These are phyloP conservation scores for Tinamus major DNA, from an alignment of 2,797 vertebrate genomes.

Conservation along the genomic window DNA sequence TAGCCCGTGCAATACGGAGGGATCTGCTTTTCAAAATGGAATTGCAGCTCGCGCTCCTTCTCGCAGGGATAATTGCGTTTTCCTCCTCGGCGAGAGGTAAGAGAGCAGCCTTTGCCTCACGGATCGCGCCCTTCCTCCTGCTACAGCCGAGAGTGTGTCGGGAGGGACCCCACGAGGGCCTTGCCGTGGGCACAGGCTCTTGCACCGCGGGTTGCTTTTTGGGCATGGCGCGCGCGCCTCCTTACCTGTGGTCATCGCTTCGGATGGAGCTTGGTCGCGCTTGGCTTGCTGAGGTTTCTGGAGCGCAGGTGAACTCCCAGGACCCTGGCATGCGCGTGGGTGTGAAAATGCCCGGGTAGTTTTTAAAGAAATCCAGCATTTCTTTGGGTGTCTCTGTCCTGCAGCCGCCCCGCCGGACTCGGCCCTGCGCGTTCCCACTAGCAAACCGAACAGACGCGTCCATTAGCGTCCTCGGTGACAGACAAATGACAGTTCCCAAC, in stretches of 20 bases:
- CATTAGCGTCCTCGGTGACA: conserved; percentile 69
- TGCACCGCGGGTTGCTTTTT: background rate
- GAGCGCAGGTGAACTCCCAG: conserved; percentile 47
- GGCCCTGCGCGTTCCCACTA: conserved; percentile 64
- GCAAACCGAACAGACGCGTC: conserved; percentile 74
- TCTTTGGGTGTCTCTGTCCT: conserved; percentile 60
- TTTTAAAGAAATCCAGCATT: conserved; percentile 69
- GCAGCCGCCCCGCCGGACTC: conserved; percentile 48
- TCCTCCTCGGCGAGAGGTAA: conserved; percentile 80
- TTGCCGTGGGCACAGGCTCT: accelerated
- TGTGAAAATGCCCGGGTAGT: conserved; percentile 27
- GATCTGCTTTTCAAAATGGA: conserved; percentile 74
- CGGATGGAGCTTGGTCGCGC: accelerated
- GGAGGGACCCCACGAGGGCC: background rate
- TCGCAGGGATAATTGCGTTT: conserved; percentile 74
- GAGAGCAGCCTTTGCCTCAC: background rate
- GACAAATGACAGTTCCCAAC: conserved; percentile 72
- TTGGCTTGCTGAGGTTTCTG: background rate
- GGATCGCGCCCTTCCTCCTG: background rate
- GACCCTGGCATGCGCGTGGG: background rate
- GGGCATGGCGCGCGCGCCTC: accelerated
- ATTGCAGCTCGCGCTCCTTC: conserved; percentile 73
- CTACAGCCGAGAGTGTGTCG: background rate
- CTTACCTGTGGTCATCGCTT: accelerated
- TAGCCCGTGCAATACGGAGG: background rate